Base-by-base conservation (phyloP, 1,140 invertebrate genomes). In the Drosophila bipectinata region DNA sequence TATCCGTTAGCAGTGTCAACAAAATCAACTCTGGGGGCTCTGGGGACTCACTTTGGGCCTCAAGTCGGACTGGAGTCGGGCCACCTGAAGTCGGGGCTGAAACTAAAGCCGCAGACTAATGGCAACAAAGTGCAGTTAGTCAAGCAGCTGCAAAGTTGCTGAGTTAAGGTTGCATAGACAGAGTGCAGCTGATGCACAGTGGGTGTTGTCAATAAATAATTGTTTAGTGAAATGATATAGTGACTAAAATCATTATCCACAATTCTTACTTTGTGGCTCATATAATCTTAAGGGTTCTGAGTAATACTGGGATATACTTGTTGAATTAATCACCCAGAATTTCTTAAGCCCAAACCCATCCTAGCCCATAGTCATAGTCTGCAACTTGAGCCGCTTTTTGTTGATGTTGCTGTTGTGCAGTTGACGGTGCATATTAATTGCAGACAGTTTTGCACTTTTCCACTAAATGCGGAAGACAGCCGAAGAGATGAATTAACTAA, bases 1-100 rank as follows among this genome's bases (percentile, higher is more conserved):
- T 77, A 85, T 84, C 81, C 81, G 81, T 85, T 84, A 81, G 60
- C 67, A 64, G 69, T 83, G 80, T 76, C 76, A 76, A 83, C 79
- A 82, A 75, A 79, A 66, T 81, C 78, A 72, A 67, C 72, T 2
- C 39, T n/a, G 3, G n/a, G 4, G 39, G 9, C 32, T 15, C n/a
- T 18, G 49, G 47, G 63, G 47, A 68, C 14, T 28, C 26, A 34
- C 28, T 73, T 28, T 18, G 34, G 30, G 34, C 9, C 14, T 14
- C 24, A 44, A 52, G 45, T 44, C 47, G 30, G 34, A 4, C 14
- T 14, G 18, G 58, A 52, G 47, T 34, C 47, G 39, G 26, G 26
- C 28, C 21, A 32, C 12, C 49, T 18, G 49, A 32, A 58, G 60
- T 45, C 26, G 37, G 10, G 56, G 49, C 66, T 67, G 48, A 47